phyloP scores from a whole-genome alignment of 1,140 invertebrate species.

The Drosophila eugracilis region DNA sequence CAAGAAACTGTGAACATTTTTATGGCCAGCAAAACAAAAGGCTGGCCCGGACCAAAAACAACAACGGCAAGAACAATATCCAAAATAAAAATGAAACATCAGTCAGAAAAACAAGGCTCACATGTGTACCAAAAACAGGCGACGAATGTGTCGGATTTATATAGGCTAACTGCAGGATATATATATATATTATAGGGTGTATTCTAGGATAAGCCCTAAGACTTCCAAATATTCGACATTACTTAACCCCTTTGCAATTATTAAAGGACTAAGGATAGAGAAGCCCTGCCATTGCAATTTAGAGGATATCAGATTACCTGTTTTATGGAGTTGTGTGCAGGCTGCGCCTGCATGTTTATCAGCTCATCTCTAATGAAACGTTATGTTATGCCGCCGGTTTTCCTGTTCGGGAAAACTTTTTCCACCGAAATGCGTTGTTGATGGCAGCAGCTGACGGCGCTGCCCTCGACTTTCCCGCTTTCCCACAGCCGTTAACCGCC shows the following conservation, averaged over 20 bases:
- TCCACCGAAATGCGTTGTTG: slow-evolving; percentile 43
- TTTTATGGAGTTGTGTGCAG: slow-evolving; percentile 17
- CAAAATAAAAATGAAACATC: slow-evolving; percentile 17
- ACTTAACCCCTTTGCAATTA: too few species aligned
- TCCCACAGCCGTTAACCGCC: slow-evolving; percentile 66
- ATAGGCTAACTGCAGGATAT: background rate
- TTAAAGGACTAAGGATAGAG: too few species aligned
- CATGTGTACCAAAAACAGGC: slow-evolving; percentile 17
- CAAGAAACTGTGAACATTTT: slow-evolving; percentile 78
- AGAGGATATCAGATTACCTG: too few species aligned
- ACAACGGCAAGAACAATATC: background rate
- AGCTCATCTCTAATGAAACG: slow-evolving; percentile 78
- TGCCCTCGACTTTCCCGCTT: slow-evolving; percentile 2
- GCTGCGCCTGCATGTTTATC: slow-evolving; percentile 67
- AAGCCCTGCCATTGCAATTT: too few species aligned
- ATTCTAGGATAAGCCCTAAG: too few species aligned
- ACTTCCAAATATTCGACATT: too few species aligned
- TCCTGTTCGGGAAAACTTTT: slow-evolving; percentile 58
- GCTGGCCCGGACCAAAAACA: slow-evolving; percentile 40
- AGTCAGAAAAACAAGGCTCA: slow-evolving; percentile 26
- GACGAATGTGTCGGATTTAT: slow-evolving; percentile 21
- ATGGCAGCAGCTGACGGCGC: slow-evolving; percentile 29
- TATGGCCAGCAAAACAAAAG: slow-evolving; percentile 67
- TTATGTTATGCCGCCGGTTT: slow-evolving; percentile 60
- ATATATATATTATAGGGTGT: too few species aligned